Conservation (phyloP, 2,888 invertebrate genomes). For the Frankliniella intonsa region DNA sequence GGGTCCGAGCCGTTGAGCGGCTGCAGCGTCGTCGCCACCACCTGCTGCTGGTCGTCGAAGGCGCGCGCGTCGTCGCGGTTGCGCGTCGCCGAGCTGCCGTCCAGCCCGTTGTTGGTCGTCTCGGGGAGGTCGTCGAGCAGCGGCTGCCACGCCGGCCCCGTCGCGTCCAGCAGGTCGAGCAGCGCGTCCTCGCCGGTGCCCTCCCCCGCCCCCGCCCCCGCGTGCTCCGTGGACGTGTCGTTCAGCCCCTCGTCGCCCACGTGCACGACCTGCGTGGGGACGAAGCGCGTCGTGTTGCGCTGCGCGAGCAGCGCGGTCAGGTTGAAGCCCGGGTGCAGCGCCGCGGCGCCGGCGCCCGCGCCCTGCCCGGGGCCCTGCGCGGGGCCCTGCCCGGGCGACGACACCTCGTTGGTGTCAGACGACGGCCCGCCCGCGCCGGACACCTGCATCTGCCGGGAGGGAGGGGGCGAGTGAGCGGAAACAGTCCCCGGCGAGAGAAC, state of each 20-base stretch:
- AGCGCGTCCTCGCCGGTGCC: slow-evolving; percentile 37
- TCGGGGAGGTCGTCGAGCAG: slow-evolving; percentile 34
- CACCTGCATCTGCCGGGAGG: not conserved
- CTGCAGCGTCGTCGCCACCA: slow-evolving; percentile 41
- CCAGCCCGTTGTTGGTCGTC: slow-evolving; percentile 24
- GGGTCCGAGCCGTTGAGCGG: slow-evolving; percentile 43
- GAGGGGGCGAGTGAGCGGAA: not conserved
- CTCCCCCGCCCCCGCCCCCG: too few relatives aligned
- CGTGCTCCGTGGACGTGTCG: slow-evolving; percentile 35
- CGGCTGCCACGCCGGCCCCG: slow-evolving; percentile 34
- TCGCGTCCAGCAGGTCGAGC: slow-evolving; percentile 34
- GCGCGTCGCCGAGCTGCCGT: slow-evolving; percentile 9
- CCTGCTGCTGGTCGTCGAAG: slow-evolving; percentile 38
- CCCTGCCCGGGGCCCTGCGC: slow-evolving; percentile 21
- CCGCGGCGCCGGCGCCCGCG: slow-evolving; percentile 28
- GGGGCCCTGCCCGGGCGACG: slow-evolving; percentile 27
- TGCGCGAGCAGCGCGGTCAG: slow-evolving; percentile 7
- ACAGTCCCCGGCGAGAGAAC: slow-evolving; percentile 16
- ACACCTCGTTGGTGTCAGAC: slow-evolving; percentile 27
- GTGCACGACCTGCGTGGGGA: slow-evolving; percentile 46
- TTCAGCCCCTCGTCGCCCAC: slow-evolving; percentile 45
- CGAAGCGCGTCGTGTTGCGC: slow-evolving; percentile 38
- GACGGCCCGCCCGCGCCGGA: not conserved
- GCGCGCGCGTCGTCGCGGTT: slow-evolving; percentile 33
- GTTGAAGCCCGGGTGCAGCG: slow-evolving; percentile 18